Percentiles rank a stretch among this genome's conserved stretches.
Conservation (phyloP, 92 coral and sea anemone species). For the Actinernus sp. region DNA sequence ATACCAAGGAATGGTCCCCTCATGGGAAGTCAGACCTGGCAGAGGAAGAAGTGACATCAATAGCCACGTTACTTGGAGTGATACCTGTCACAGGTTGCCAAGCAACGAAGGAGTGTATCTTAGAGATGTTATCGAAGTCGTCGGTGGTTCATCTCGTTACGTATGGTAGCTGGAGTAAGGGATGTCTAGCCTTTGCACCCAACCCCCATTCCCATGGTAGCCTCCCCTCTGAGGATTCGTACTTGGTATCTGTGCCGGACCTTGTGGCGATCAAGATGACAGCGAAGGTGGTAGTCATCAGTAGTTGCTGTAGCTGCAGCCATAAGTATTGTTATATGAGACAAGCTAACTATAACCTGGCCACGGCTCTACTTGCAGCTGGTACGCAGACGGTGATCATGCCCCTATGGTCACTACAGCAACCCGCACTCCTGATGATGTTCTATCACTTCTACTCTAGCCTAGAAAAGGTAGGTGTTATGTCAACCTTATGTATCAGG, state of each 20-base stretch:
- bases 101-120: constrained; percentile 78
- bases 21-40: constrained; percentile 59
- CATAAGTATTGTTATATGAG: constrained; percentile 72
- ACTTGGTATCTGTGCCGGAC: constrained; percentile 62
- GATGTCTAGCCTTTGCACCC: constrained; percentile 78
- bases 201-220: constrained; percentile 39
- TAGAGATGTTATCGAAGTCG: constrained; percentile 50
- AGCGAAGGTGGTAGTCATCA: constrained; percentile 73
- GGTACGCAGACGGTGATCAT: constrained; percentile 72
- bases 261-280: constrained; percentile 50
- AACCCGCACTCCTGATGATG: constrained; percentile 57
- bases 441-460: constrained; percentile 70
- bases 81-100: constrained; percentile 72
- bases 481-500: too few relatives aligned
- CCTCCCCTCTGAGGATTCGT: constrained; percentile 68
- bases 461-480: constrained; percentile 71
- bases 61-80: constrained; percentile 78
- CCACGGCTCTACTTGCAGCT: constrained; percentile 79
- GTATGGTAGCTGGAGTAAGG: constrained; percentile 76
- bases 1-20: constrained; percentile 70
- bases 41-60: constrained; percentile 72
- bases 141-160: constrained; percentile 80
- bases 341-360: constrained; percentile 52
- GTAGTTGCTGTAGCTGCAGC: constrained; percentile 81
- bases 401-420: constrained; percentile 85